Conservation (phyloP, 2,888 invertebrate genomes). For the Harmothoe impar region DNA sequence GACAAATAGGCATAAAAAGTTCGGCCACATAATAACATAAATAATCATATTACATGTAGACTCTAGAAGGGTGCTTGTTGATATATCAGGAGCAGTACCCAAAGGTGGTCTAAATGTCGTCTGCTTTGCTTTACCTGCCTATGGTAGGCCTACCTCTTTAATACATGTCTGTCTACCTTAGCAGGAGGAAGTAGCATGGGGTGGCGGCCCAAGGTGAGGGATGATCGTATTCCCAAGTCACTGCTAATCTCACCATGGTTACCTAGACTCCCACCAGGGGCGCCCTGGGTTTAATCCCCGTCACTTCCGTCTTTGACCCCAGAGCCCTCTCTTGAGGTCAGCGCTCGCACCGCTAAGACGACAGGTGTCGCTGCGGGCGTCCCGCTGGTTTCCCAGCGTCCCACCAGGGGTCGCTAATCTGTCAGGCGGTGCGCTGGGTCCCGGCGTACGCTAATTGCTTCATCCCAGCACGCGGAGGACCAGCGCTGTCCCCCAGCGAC, state of each 20-base stretch:
- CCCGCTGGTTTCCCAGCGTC: not conserved
- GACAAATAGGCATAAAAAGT: too few relatives aligned
- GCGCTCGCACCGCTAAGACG: conserved; percentile 5
- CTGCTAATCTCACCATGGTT: conserved; percentile 28
- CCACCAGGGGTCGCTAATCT: conserved; percentile 49
- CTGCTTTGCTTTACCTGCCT: not conserved
- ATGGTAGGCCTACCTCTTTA: not conserved
- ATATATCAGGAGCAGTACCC: too few relatives aligned
- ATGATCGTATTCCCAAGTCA: not conserved
- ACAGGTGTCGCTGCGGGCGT: conserved; percentile 47
- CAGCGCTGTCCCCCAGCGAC: not conserved
- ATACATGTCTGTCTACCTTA: not conserved
- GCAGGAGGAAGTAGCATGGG: not conserved
- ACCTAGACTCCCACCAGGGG: not conserved
- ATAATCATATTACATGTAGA: too few relatives aligned
- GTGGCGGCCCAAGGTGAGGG: not conserved
- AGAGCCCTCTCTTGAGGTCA: not conserved
- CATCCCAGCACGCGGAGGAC: not conserved
- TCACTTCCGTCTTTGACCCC: not conserved
- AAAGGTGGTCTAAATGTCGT: too few relatives aligned
- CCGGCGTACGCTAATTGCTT: conserved; percentile 51
- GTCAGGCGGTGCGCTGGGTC: conserved; percentile 32
- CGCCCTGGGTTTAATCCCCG: not conserved
- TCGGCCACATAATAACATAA: too few relatives aligned
- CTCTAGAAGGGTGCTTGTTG: too few relatives aligned